phyloP scores from a whole-genome alignment of 2,113 vertebrate species.

The Hydrolagus affinis region DNA sequence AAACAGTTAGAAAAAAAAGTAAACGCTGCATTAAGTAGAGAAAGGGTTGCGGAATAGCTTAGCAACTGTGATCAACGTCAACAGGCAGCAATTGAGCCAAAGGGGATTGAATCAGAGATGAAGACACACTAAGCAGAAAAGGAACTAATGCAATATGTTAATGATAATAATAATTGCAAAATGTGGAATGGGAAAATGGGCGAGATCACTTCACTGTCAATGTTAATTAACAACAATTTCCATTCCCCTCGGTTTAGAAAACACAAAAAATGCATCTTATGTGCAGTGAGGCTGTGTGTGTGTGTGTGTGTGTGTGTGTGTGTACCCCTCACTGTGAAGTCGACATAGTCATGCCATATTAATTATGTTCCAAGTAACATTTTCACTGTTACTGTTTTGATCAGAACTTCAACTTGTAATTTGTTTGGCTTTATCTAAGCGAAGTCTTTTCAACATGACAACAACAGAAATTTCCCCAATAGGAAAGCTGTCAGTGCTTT shows the following conservation, averaged over 20 bases:
- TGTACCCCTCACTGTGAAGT: neutral
- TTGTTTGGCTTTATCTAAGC: neutral
- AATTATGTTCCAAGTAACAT: neutral
- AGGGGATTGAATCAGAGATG: neutral
- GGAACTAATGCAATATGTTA: neutral
- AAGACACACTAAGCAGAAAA: neutral
- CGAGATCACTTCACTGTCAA: neutral
- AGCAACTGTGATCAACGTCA: neutral
- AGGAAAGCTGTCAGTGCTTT: neutral
- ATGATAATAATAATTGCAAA: neutral
- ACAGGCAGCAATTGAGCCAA: neutral
- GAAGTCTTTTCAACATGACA: neutral
- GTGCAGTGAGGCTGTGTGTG: too few species aligned
- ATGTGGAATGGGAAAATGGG: constrained; percentile 5
- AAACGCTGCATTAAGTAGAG: neutral
- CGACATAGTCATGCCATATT: neutral
- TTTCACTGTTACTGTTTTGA: neutral
- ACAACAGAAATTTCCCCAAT: neutral
- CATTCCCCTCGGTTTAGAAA: constrained; percentile 7
- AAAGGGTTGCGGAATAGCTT: neutral
- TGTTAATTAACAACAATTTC: neutral
- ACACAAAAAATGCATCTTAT: too few species aligned
- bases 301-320: neutral
- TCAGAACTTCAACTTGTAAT: neutral
- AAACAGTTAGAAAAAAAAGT: neutral